Percentiles rank a stretch among this genome's conserved stretches.
phyloP scores from a whole-genome alignment of 1,140 invertebrate genomes.

The Sitobion miscanthi region DNA sequence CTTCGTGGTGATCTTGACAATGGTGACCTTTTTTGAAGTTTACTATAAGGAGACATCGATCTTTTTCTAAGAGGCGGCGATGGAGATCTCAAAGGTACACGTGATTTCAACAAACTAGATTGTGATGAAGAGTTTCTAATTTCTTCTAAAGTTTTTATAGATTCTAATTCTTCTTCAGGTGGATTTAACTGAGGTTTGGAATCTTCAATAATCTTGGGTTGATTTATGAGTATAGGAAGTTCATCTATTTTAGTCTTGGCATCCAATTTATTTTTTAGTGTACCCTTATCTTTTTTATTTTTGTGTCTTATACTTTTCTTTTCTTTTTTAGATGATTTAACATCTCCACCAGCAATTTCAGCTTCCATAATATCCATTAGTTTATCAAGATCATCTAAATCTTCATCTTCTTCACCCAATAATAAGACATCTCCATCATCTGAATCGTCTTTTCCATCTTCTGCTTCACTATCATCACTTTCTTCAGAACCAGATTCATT shows the following conservation, averaged over 20 bases:
- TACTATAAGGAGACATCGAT: slow-evolving; percentile 50
- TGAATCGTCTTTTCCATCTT: slow-evolving; percentile 43
- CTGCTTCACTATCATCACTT: slow-evolving; percentile 38
- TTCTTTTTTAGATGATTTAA: slow-evolving; percentile 40
- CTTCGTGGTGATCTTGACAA: slow-evolving; percentile 38
- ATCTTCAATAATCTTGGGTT: slow-evolving; percentile 17
- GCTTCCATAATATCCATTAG: slow-evolving; percentile 54
- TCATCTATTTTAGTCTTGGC: slow-evolving; percentile 26
- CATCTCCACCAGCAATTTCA: slow-evolving; percentile 40
- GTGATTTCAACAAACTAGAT: neutral
- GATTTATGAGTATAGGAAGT: neutral
- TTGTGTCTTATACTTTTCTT: slow-evolving; percentile 38
- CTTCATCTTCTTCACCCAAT: slow-evolving; percentile 51
- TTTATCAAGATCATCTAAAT: slow-evolving; percentile 51
- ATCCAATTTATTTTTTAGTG: slow-evolving; percentile 10
- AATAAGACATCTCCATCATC: slow-evolving; percentile 53
- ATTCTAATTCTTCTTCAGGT: slow-evolving; percentile 44
- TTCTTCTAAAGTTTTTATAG: slow-evolving; percentile 52
- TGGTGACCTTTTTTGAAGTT: slow-evolving; percentile 45
- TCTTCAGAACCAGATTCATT: slow-evolving; percentile 54
- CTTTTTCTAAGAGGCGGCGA: slow-evolving; percentile 35
- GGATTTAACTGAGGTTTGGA: neutral
- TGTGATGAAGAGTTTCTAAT: slow-evolving; percentile 26
- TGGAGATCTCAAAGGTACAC: slow-evolving; percentile 38
- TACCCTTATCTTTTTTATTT: slow-evolving; percentile 34